Conservation (phyloP, 2,113 vertebrate genomes). For the Tauraco erythrolophus region DNA sequence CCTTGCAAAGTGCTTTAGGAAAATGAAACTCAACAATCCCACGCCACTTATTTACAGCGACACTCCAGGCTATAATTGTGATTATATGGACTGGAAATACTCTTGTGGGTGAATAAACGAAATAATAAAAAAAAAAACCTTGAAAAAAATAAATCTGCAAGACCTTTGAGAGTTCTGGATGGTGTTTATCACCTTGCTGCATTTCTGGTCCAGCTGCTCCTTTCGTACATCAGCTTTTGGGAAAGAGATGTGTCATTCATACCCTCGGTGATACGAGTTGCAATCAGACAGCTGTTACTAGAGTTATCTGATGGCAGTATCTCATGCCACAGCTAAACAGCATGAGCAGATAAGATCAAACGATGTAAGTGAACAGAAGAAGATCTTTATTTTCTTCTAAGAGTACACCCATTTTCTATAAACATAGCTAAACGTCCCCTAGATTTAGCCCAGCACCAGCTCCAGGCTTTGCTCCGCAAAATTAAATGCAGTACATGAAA, state of each 20-base stretch:
- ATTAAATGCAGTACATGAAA: background rate
- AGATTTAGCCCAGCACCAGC: background rate
- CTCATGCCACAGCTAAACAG: background rate
- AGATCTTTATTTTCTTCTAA: background rate
- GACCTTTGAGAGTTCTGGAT: background rate
- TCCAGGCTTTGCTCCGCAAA: background rate
- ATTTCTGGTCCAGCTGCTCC: background rate
- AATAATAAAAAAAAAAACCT: background rate
- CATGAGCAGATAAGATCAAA: background rate
- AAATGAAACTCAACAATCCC: fast-evolving
- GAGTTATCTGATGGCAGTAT: background rate
- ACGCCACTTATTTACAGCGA: background rate
- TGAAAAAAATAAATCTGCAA: background rate
- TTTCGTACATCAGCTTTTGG: background rate
- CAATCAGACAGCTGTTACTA: background rate
- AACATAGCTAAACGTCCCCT: background rate
- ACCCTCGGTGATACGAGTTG: background rate
- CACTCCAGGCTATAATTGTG: background rate
- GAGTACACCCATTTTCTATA: background rate
- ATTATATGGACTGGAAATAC: background rate
- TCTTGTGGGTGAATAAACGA: background rate
- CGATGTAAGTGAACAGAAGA: background rate
- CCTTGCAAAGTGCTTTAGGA: background rate
- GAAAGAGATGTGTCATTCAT: background rate
- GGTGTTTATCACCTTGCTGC: background rate